Evolutionary conservation across 2,113 vertebrate species (phyloP).

Genomic region (Corythaixoides concolor): DNA sequence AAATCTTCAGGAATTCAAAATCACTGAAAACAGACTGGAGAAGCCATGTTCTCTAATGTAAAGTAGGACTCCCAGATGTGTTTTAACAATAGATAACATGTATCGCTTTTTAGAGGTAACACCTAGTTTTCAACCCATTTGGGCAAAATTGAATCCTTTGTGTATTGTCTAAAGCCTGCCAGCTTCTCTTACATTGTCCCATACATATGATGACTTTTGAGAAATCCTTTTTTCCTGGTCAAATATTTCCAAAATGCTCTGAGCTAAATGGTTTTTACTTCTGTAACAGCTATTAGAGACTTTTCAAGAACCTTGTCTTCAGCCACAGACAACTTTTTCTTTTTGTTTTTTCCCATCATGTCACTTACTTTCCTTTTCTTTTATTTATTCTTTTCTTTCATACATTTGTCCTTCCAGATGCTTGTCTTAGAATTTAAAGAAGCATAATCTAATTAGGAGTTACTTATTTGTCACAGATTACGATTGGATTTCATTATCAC

Average conservation of each 20-base stretch:
- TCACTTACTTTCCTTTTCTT: background rate
- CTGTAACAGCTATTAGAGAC: background rate
- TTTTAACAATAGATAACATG: background rate
- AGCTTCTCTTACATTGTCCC: background rate
- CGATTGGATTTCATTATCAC: background rate
- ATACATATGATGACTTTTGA: background rate
- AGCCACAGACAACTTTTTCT: background rate
- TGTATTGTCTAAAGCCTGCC: background rate
- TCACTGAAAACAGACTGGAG: background rate
- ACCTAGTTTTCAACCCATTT: background rate
- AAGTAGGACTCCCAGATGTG: background rate
- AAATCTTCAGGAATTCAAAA: background rate
- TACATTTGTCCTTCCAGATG: background rate
- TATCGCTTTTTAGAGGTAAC: background rate
- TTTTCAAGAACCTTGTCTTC: background rate
- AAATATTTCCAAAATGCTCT: background rate
- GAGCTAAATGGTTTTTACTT: background rate
- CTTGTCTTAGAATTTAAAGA: background rate
- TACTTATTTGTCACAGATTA: background rate
- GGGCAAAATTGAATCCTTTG: background rate
- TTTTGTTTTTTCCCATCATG: background rate
- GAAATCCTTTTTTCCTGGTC: background rate
- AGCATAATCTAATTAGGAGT: background rate
- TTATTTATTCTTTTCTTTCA: background rate
- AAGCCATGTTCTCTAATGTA: background rate